Conservation (phyloP, 2,888 invertebrate species). For the Cremastinae sp. region DNA sequence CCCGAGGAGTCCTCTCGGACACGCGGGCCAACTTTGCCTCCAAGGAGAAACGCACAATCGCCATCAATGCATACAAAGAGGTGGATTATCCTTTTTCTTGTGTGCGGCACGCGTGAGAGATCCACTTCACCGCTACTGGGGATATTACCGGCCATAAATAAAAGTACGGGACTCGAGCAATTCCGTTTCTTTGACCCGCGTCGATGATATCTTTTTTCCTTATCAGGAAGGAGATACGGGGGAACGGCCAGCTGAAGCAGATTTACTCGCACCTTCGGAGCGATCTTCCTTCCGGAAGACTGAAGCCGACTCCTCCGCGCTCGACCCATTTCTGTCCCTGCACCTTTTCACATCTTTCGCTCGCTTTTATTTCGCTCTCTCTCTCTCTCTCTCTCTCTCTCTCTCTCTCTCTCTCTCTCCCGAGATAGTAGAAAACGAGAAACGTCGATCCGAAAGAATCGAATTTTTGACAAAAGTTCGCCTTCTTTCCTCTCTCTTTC, state of each 20-base stretch:
- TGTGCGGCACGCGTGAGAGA: constrained; percentile 28
- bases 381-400: no score
- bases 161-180: background rate
- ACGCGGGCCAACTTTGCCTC: background rate
- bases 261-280: background rate
- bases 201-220: background rate
- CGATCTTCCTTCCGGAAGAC: background rate
- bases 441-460: no score
- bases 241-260: background rate
- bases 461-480: no score
- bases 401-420: no score
- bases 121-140: constrained; percentile 4
- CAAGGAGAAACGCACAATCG: constrained; percentile 54
- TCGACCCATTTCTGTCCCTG: no score
- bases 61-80: constrained; percentile 66
- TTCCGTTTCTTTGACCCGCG: background rate
- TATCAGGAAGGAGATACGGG: background rate
- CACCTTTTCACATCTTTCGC: no score
- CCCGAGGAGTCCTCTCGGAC: background rate
- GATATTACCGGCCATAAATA: constrained; percentile 21
- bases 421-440: no score
- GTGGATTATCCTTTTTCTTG: constrained; percentile 61
- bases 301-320: no score
- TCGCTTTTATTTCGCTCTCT: no score
- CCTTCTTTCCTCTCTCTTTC: no score